phyloP scores from a whole-genome alignment of 2,797 vertebrate species.

The Buceros bicornis region DNA sequence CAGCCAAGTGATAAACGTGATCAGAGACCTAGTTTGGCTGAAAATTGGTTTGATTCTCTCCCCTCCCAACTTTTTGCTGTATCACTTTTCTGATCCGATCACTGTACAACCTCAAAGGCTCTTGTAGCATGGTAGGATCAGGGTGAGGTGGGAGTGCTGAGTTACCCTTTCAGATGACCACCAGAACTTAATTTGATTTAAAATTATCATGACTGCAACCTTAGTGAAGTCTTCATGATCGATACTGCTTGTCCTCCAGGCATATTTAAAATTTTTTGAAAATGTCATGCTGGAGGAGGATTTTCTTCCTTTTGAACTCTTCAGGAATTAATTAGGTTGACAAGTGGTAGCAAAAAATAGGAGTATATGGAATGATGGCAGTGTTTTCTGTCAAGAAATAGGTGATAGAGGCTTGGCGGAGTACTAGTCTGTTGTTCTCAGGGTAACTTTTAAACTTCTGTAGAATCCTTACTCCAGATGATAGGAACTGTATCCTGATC shows the following conservation, averaged over 20 bases:
- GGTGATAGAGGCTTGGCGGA: neutral
- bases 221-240: neutral
- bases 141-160: neutral
- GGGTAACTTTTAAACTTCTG: neutral
- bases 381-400: conserved; percentile 18
- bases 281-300: neutral
- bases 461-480: neutral
- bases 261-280: neutral
- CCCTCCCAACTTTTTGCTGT: neutral
- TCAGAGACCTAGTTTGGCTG: neutral
- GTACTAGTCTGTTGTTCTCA: neutral
- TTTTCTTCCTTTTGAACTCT: neutral
- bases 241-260: neutral
- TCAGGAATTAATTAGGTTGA: neutral
- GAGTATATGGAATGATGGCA: neutral
- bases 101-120: neutral
- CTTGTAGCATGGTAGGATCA: neutral
- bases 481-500: neutral
- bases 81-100: neutral
- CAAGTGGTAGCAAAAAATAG: neutral
- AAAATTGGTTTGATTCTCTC: neutral
- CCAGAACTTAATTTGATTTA: neutral
- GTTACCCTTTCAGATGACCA: neutral
- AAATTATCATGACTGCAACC: neutral
- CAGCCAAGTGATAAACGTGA: neutral